Evolutionary conservation across 2,888 invertebrate genomes (phyloP).

Genomic region (Embidobia sp.): DNA sequence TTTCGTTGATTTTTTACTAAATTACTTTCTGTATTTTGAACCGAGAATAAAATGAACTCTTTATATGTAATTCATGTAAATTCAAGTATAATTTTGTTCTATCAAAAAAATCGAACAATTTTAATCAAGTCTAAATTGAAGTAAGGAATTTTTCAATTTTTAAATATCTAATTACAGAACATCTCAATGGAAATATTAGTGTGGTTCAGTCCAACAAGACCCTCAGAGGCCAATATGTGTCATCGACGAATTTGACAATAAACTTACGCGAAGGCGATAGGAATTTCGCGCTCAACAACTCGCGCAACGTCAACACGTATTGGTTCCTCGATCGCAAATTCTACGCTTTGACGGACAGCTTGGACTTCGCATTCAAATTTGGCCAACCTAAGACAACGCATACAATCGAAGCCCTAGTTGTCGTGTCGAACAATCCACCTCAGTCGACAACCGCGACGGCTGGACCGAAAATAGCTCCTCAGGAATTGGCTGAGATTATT

Average conservation of each 20-base stretch:
- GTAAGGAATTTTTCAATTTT: too few species aligned
- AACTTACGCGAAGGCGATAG: conserved; percentile 85
- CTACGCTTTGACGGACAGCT: conserved; percentile 85
- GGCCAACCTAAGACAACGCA: conserved; percentile 84
- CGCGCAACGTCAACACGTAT: conserved; percentile 85
- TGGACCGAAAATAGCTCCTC: conserved; percentile 28
- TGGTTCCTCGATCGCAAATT: conserved; percentile 92
- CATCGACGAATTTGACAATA: conserved; percentile 83
- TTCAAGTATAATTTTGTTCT: too few species aligned
- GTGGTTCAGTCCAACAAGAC: conserved; percentile 85
- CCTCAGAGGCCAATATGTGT: conserved; percentile 85
- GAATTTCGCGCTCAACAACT: conserved; percentile 83
- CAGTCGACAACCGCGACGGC: conserved; percentile 71
- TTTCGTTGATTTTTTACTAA: too few species aligned
- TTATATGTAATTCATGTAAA: too few species aligned
- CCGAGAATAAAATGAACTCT: too few species aligned
- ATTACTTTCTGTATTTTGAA: too few species aligned
- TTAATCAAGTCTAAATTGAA: too few species aligned
- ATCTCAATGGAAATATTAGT: conserved; percentile 86
- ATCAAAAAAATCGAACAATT: too few species aligned
- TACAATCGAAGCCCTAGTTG: conserved; percentile 87
- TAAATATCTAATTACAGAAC: conserved; percentile 83
- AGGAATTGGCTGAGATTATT: conserved; percentile 30
- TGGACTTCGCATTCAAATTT: conserved; percentile 86
- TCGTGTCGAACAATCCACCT: conserved; percentile 86